These are phyloP conservation scores for Pyrochroa serraticornis DNA, from an alignment of 2,888 invertebrate genomes.

Conservation along the genomic window DNA sequence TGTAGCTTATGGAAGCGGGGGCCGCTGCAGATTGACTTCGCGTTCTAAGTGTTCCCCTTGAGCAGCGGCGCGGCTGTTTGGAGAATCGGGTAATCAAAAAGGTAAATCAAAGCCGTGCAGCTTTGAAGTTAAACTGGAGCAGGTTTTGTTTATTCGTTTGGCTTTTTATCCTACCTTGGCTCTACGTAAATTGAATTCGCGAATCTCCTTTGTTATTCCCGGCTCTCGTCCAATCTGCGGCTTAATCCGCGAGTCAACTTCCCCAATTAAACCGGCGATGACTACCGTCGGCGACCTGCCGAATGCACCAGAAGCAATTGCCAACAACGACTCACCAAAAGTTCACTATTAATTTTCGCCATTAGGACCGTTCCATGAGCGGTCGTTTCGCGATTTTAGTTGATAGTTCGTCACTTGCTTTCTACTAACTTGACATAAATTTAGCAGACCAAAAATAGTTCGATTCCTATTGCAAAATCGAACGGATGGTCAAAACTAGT, in stretches of 20 bases:
- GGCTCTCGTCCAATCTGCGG: slow-evolving; percentile 42
- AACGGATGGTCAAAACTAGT: no score
- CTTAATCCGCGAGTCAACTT: slow-evolving; percentile 37
- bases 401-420: no score
- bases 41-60: slow-evolving; percentile 21
- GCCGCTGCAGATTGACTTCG: slow-evolving; percentile 32
- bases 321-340: no score
- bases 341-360: no score
- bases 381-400: no score
- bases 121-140: slow-evolving; percentile 48
- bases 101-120: slow-evolving; percentile 53
- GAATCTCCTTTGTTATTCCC: slow-evolving; percentile 49
- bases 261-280: slow-evolving; percentile 5
- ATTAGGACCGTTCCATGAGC: no score
- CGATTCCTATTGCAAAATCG: no score
- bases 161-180: slow-evolving; percentile 53
- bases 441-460: no score
- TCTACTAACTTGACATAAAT: no score
- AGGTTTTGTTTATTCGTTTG: slow-evolving; percentile 52
- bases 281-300: background rate
- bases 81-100: slow-evolving; percentile 53
- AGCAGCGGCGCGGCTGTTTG: slow-evolving; percentile 32
- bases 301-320: no score
- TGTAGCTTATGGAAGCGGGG: slow-evolving; percentile 49
- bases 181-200: slow-evolving; percentile 54